These are phyloP conservation scores for Euzophera pinguis DNA, from an alignment of 2,888 invertebrate species.

Conservation along the genomic window DNA sequence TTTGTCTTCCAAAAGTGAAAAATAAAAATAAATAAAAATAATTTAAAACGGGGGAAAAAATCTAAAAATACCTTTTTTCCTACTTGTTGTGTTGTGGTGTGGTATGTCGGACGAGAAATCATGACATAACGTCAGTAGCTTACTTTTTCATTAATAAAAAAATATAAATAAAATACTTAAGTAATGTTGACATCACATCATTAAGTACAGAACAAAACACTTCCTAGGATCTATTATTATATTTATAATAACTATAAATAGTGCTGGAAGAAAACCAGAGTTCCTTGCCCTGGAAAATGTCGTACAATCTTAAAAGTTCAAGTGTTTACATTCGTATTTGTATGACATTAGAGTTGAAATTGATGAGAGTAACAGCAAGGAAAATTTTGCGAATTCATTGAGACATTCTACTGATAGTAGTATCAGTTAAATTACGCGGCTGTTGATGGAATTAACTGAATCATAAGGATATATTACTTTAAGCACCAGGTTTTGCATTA, in stretches of 20 bases:
- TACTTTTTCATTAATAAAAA: too few relatives aligned
- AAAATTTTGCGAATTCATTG: constrained; percentile 30
- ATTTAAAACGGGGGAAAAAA: too few relatives aligned
- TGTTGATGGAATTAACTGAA: constrained; percentile 18
- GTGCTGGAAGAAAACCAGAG: constrained; percentile 40
- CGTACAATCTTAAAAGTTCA: neutral
- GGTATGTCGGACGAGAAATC: too few relatives aligned
- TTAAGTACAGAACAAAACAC: constrained; percentile 22
- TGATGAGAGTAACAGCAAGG: neutral
- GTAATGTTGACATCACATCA: constrained; percentile 7
- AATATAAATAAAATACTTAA: neutral
- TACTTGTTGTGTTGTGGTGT: too few relatives aligned
- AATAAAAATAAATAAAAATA: too few relatives aligned
- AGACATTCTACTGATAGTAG: constrained; percentile 25
- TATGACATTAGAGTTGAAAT: constrained; percentile 10
- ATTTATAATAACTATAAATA: constrained; percentile 25
- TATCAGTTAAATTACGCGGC: constrained; percentile 21
- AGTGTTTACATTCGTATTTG: constrained; percentile 1
- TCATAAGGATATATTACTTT: neutral
- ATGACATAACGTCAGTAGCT: too few relatives aligned
- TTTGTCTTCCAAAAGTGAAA: too few relatives aligned
- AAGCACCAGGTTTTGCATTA: neutral
- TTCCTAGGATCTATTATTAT: constrained; percentile 26
- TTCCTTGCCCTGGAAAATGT: constrained; percentile 30
- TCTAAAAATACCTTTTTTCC: too few relatives aligned